Conservation (phyloP, 2,797 vertebrate species). For the Anguilla obscura region DNA sequence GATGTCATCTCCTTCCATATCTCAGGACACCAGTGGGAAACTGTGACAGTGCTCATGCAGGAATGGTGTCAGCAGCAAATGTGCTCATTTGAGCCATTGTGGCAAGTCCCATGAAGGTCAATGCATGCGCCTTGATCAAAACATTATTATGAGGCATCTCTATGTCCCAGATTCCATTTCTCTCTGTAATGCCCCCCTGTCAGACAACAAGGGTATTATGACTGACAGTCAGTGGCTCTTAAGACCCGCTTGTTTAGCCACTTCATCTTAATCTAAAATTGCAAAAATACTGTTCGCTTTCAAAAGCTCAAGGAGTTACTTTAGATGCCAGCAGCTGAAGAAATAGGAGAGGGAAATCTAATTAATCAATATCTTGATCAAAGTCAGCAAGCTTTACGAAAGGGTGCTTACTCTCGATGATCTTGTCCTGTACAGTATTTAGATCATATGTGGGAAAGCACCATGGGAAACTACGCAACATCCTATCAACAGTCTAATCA, state of each 20-base stretch:
- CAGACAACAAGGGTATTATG: conserved; percentile 75
- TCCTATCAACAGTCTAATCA: not conserved
- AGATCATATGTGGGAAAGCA: not conserved
- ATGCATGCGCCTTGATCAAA: conserved; percentile 26
- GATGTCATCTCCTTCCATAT: not conserved
- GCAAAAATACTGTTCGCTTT: conserved; percentile 69
- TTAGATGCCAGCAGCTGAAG: not conserved
- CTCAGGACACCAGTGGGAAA: conserved; percentile 21
- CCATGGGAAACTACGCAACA: not conserved
- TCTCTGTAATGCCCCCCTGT: conserved; percentile 69
- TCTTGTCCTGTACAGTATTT: not conserved
- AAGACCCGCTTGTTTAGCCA: conserved; percentile 74
- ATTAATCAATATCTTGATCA: conserved; percentile 58
- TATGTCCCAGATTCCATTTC: conserved; percentile 51
- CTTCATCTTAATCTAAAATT: conserved; percentile 77
- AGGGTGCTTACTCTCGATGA: conserved; percentile 47
- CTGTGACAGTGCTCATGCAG: conserved; percentile 8
- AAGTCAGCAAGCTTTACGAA: conserved; percentile 53
- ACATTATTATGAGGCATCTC: conserved; percentile 22
- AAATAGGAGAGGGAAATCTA: conserved; percentile 56
- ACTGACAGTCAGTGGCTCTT: conserved; percentile 72
- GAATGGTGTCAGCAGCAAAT: conserved; percentile 28
- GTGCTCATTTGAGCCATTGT: conserved; percentile 24
- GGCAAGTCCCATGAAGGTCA: not conserved
- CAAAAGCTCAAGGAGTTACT: not conserved